A percentile compares a stretch with the other conserved stretches of the same genome.
phyloP scores from a whole-genome alignment of 2,797 vertebrate species.

The Limnodromus scolopaceus region DNA sequence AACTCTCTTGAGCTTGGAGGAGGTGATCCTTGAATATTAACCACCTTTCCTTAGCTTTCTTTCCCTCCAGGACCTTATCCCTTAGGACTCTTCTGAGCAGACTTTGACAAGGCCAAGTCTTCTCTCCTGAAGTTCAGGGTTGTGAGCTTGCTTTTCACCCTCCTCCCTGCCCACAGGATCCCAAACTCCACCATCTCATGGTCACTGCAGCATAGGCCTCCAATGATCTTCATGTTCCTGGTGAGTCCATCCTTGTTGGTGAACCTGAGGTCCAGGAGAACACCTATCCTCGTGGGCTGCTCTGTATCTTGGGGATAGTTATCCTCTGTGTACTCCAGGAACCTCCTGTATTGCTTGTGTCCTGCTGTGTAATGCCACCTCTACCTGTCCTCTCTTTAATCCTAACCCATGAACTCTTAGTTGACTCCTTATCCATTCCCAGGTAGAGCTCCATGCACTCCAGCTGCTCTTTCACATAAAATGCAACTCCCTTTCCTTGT shows the following conservation, averaged over 20 bases:
- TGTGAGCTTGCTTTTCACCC: neutral
- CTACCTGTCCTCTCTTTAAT: neutral
- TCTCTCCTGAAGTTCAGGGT: neutral
- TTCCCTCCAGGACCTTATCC: neutral
- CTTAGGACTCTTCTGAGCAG: neutral
- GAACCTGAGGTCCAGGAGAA: neutral
- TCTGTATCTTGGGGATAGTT: neutral
- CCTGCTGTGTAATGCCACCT: neutral
- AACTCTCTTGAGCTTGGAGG: neutral
- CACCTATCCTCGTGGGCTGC: accelerated
- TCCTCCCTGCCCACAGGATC: neutral
- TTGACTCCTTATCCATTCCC: neutral
- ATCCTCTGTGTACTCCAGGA: neutral
- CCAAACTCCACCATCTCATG: neutral
- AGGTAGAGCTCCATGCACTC: neutral
- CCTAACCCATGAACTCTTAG: neutral
- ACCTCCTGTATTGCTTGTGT: neutral
- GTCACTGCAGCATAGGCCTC: neutral
- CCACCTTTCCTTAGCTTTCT: neutral
- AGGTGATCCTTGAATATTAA: neutral
- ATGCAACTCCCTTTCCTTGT: neutral
- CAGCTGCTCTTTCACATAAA: neutral
- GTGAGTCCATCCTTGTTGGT: neutral
- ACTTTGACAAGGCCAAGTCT: too few relatives aligned
- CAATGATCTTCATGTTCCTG: neutral